A percentile compares a stretch with the other conserved stretches of the same genome.
Evolutionary conservation across 1,140 invertebrate species (phyloP).

Genomic region (Odontomachus brunneus): DNA sequence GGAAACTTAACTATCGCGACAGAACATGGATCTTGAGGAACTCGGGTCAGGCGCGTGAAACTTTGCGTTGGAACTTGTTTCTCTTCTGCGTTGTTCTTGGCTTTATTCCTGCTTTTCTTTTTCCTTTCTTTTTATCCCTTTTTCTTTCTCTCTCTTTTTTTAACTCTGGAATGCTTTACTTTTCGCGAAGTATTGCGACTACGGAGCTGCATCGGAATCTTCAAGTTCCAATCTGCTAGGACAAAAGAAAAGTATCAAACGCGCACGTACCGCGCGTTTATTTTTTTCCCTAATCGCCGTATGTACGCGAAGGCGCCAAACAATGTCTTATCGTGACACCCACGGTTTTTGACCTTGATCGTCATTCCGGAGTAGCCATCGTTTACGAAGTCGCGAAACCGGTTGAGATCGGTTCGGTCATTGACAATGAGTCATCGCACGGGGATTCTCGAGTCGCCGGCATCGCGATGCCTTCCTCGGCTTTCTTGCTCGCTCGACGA

Average conservation of each 20-base stretch:
- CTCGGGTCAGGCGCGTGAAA: not conserved
- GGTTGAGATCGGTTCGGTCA: conserved; percentile 74
- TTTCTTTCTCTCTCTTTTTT: no score
- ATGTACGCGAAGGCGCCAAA: not conserved
- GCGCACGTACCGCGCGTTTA: not conserved
- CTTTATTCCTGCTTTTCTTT: conserved; percentile 2
- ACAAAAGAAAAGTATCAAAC: not conserved
- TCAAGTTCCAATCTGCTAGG: not conserved
- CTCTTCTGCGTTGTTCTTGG: not conserved
- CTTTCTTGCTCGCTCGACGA: conserved; percentile 60
- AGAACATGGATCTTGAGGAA: not conserved
- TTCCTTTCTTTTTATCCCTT: no score
- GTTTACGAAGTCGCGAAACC: conserved; percentile 70
- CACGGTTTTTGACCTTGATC: conserved; percentile 67
- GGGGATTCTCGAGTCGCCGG: conserved; percentile 66
- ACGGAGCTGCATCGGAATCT: not conserved
- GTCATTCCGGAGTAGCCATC: conserved; percentile 26
- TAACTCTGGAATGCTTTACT: not conserved
- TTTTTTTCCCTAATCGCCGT: conserved; percentile 13
- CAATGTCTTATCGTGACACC: conserved; percentile 22
- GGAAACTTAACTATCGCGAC: conserved; percentile 11
- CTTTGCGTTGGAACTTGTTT: conserved; percentile 26
- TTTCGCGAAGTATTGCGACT: not conserved
- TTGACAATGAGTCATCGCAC: conserved; percentile 79
- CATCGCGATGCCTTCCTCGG: conserved; percentile 38